Evolutionary conservation across 2,888 invertebrate genomes (phyloP).

Genomic region (Serripes groenlandicus): DNA sequence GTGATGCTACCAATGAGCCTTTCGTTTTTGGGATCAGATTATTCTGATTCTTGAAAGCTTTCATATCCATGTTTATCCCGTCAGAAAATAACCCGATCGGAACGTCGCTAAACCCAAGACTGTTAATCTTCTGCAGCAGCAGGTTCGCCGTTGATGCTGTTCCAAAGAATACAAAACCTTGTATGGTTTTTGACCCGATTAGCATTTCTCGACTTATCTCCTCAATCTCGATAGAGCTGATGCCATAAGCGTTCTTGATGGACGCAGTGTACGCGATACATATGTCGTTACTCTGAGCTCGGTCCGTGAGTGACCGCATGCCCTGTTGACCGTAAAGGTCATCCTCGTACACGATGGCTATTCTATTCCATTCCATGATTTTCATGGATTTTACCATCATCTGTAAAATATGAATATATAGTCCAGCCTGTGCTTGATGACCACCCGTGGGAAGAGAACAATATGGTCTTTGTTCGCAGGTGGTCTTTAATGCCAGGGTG

Average conservation of each 20-base stretch:
- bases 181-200: conserved; percentile 10
- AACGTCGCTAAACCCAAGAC: conserved; percentile 1
- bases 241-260: conserved; percentile 23
- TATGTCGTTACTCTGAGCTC: conserved; percentile 40
- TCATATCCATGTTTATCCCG: conserved; percentile 24
- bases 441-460: no score
- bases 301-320: conserved; percentile 21
- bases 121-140: conserved; percentile 27
- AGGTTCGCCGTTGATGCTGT: conserved; percentile 17
- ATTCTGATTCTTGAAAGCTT: conserved; percentile 7
- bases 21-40: conserved; percentile 16
- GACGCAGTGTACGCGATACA: conserved; percentile 50
- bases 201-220: conserved; percentile 18
- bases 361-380: conserved; percentile 69
- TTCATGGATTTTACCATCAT: conserved; percentile 65
- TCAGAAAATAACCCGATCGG: conserved; percentile 46
- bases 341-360: conserved; percentile 70
- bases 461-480: no score
- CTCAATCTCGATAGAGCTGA: conserved; percentile 14
- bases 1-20: conserved; percentile 33
- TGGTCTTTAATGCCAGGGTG: no score
- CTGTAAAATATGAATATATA: no score
- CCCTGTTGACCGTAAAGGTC: conserved; percentile 65
- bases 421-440: no score
- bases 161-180: conserved; percentile 44